Percentiles rank a stretch among this genome's conserved stretches.
These are phyloP conservation scores for Drosophila setosimentum DNA, from an alignment of 2,888 invertebrate species.

Conservation along the genomic window DNA sequence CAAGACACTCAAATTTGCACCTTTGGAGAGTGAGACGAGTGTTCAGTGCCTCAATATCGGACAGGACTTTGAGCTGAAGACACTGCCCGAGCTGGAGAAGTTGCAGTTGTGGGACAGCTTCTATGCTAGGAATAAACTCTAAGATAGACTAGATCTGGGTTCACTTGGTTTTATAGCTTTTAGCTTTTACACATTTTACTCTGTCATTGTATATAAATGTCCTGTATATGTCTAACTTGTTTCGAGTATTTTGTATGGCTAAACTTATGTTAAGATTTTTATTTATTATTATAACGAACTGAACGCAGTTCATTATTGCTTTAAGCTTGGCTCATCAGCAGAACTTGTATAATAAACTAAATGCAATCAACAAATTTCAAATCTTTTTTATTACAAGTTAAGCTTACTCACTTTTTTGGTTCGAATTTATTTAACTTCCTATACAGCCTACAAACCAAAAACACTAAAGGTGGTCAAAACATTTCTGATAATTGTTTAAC, in stretches of 20 bases:
- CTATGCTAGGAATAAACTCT: conserved; percentile 74
- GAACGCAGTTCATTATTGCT: neutral
- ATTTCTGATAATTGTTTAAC: neutral
- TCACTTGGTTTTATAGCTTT: conserved; percentile 61
- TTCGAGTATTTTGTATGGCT: conserved; percentile 19
- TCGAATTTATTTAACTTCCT: neutral
- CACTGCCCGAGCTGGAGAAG: conserved; percentile 79
- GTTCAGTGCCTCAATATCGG: conserved; percentile 82
- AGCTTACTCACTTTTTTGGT: neutral
- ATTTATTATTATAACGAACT: conserved; percentile 21
- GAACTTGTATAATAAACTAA: neutral
- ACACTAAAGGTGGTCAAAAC: neutral
- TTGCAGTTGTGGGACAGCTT: conserved; percentile 81
- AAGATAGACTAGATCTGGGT: conserved; percentile 15
- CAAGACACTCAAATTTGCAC: conserved; percentile 61
- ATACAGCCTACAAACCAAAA: neutral
- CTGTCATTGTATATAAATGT: conserved; percentile 33
- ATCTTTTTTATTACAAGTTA: neutral
- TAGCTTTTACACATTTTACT: conserved; percentile 38
- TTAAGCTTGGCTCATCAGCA: conserved; percentile 9
- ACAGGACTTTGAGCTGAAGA: conserved; percentile 67
- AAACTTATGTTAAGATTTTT: conserved; percentile 15
- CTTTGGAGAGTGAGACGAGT: conserved; percentile 54
- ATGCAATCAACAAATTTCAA: neutral
- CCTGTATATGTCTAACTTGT: conserved; percentile 42